Conservation (phyloP, 2,113 vertebrate genomes). For the Pristiophorus japonicus region DNA sequence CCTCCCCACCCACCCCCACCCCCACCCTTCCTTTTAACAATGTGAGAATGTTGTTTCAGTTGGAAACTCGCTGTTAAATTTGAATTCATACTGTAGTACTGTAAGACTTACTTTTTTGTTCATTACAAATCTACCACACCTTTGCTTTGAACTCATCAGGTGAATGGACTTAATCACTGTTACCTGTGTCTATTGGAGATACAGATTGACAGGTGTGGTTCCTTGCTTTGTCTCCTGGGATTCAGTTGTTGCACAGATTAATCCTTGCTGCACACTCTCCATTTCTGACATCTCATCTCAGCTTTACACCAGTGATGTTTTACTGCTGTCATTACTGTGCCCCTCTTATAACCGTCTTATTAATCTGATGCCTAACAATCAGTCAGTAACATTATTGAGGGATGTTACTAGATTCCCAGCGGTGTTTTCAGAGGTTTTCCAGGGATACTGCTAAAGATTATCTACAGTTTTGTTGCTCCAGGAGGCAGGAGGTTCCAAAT, state of each 20-base stretch:
- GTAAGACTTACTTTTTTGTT: neutral
- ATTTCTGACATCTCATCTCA: neutral
- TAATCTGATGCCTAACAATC: neutral
- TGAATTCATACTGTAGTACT: neutral
- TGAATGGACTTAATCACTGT: neutral
- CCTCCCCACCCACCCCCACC: too few relatives aligned
- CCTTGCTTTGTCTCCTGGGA: neutral
- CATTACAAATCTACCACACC: neutral
- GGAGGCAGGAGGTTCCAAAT: neutral
- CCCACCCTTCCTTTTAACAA: too few relatives aligned
- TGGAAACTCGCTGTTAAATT: neutral
- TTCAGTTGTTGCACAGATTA: neutral
- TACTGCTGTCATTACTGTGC: neutral
- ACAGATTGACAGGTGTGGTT: neutral
- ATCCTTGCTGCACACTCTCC: neutral
- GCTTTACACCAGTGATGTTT: neutral
- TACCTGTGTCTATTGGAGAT: neutral
- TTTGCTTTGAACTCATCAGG: neutral
- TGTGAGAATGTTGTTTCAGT: neutral
- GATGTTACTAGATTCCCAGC: neutral
- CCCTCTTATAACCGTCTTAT: neutral
- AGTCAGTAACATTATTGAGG: neutral
- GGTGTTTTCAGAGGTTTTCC: too few relatives aligned
- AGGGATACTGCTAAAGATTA: neutral
- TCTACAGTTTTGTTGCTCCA: neutral